Evolutionary conservation across 2,797 vertebrate genomes (phyloP), one percentile per base, ranked within the genome.

Genomic region (Poecilia wingei): DNA sequence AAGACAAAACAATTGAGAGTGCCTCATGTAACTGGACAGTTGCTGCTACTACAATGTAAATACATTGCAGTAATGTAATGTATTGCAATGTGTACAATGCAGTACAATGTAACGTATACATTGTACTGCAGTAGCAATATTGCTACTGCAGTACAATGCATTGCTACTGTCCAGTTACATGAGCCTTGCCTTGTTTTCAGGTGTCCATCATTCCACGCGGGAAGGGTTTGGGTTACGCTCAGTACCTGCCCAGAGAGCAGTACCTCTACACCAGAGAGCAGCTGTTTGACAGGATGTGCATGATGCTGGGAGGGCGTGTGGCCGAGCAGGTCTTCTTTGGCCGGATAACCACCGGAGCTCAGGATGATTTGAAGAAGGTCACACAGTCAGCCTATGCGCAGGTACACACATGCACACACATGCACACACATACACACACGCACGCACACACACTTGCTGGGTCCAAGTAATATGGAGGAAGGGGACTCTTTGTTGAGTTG

Each of bases 251-350:
- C 22, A 98, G 96, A 92, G 98, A 99, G 39, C 98, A 99, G 88
- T 97, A 97, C 85, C 93, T 99, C 20, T 99, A 98, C 82, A 98
- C 95, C 75, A 96, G 93, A 89, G 97, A 99, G 92, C 98, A 99
- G 88, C 96, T 99, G 31, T 94, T 98, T 88, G 98, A 99, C 91
- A 94, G 98, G 79, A 99, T 99, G 98, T 99, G 98, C 85, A 97
- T 98, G 98, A 98, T 96, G n/a, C 90, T 99, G 76, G 98, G 97
- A 0, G 98, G 98, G 2, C 96, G 98, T 0, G 97, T 98, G 36
- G 96, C 98, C 0, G 98, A 99, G 89, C 97, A 98, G 89, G 97
- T 99, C 89, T 99, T 99, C 93, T 98, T 99, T 57, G 93, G 90
- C 3, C 96, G 85, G 85, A 97, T 99, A 84, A 99, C 98, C 75